Evolutionary conservation across 1,140 invertebrate species (phyloP).

Genomic region (Microplitis demolitor): DNA sequence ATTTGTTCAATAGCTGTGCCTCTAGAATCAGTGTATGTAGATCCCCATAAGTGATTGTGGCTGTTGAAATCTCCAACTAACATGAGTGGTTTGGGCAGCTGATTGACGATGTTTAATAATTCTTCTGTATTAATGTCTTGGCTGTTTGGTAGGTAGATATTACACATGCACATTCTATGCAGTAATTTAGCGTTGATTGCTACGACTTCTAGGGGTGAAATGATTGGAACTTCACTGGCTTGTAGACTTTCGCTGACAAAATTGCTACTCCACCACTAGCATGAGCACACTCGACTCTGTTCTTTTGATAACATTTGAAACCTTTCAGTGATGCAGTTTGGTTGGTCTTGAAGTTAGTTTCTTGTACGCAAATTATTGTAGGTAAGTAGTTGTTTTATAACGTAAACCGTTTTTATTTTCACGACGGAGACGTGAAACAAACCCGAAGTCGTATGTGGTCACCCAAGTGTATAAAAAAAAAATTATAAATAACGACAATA

Average conservation of each 20-base stretch:
- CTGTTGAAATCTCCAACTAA: constrained; percentile 43
- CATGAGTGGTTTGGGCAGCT: constrained; percentile 41
- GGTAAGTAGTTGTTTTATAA: too few relatives aligned
- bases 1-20: constrained; percentile 37
- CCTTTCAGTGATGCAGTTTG: constrained; percentile 25
- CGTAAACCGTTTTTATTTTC: too few relatives aligned
- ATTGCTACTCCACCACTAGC: constrained; percentile 40
- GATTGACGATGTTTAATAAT: constrained; percentile 33
- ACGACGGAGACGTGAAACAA: too few relatives aligned
- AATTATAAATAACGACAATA: too few relatives aligned
- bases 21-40: constrained; percentile 35
- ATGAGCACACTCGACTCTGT: constrained; percentile 23
- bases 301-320: constrained; percentile 34
- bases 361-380: constrained; percentile 35
- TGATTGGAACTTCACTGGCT: constrained; percentile 29
- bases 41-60: constrained; percentile 43
- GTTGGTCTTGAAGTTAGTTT: constrained; percentile 38
- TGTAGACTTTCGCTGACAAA: constrained; percentile 31
- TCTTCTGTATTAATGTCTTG: constrained; percentile 18
- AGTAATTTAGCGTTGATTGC: constrained; percentile 33
- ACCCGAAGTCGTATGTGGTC: too few relatives aligned
- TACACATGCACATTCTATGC: constrained; percentile 32
- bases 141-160: constrained; percentile 38
- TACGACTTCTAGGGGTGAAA: constrained; percentile 33
- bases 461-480: too few relatives aligned